Conservation (phyloP, 2,113 vertebrate genomes). For the Lagopus leucura region DNA sequence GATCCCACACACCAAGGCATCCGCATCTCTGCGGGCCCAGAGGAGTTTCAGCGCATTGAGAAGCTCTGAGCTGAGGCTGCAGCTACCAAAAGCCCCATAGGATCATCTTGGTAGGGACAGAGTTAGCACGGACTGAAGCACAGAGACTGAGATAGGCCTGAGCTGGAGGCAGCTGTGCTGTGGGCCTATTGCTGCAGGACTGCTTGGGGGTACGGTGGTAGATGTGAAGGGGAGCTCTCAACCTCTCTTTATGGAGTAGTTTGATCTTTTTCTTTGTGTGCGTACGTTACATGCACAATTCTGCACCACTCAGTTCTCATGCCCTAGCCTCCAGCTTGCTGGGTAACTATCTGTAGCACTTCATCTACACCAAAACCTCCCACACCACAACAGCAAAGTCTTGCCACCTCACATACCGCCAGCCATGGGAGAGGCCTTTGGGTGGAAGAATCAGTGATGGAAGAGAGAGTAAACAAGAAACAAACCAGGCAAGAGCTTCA, state of each 20-base stretch:
- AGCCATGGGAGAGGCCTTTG: neutral
- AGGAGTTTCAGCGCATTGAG: neutral
- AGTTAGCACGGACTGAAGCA: neutral
- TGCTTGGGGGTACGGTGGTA: neutral
- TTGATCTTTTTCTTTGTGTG: neutral
- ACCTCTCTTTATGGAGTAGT: neutral
- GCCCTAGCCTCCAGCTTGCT: neutral
- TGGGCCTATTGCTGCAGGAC: neutral
- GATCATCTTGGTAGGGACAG: neutral
- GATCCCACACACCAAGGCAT: neutral
- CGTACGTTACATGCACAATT: rapidly evolving
- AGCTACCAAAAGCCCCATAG: neutral
- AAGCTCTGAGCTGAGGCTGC: neutral
- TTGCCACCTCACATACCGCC: neutral
- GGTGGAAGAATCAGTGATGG: neutral
- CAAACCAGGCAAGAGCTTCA: neutral
- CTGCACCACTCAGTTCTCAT: neutral
- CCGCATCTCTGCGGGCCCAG: neutral
- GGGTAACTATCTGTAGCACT: neutral
- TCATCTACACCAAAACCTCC: neutral
- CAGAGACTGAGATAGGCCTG: neutral
- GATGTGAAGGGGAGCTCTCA: neutral
- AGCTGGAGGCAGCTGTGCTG: neutral
- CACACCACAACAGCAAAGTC: neutral
- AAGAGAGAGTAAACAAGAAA: neutral